Conservation (phyloP, 2,797 vertebrate genomes). For the Tamandua tetradactyla region DNA sequence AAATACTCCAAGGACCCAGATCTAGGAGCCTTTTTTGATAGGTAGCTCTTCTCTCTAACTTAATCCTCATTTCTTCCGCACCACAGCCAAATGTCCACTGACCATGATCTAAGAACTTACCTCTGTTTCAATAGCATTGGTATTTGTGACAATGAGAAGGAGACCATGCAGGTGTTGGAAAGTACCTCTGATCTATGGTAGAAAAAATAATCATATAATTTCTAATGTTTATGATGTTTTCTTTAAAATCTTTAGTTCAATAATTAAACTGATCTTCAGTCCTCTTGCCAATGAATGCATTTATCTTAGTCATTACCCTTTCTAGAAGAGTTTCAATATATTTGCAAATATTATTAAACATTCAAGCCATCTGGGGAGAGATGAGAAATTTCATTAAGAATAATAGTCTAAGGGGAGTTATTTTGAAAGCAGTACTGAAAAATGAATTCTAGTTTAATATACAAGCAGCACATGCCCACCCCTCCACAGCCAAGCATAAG, state of each 20-base stretch:
- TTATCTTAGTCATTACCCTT: slow-evolving; percentile 62
- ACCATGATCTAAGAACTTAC: background rate
- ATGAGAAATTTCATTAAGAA: slow-evolving; percentile 63
- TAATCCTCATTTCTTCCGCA: background rate
- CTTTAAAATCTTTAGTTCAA: slow-evolving; percentile 60
- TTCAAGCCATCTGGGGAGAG: slow-evolving; percentile 62
- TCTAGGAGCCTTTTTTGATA: background rate
- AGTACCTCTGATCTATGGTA: slow-evolving; percentile 50
- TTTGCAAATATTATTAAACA: slow-evolving; percentile 74
- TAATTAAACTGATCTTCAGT: background rate
- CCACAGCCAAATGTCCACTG: accelerated
- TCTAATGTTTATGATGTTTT: slow-evolving; percentile 58
- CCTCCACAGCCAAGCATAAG: background rate
- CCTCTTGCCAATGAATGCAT: slow-evolving; percentile 53
- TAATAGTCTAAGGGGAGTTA: slow-evolving; percentile 45
- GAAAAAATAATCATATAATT: background rate
- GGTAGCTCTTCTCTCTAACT: background rate
- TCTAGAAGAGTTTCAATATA: slow-evolving; percentile 57
- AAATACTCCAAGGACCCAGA: background rate
- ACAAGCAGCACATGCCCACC: background rate
- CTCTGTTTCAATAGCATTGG: slow-evolving; percentile 63
- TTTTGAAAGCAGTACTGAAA: slow-evolving; percentile 67
- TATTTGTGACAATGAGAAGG: slow-evolving; percentile 73
- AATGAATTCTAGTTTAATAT: slow-evolving; percentile 57
- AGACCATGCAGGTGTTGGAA: slow-evolving; percentile 66